Base-by-base conservation (phyloP, 2,888 invertebrate species). In the Caradrina clavipalpis region DNA sequence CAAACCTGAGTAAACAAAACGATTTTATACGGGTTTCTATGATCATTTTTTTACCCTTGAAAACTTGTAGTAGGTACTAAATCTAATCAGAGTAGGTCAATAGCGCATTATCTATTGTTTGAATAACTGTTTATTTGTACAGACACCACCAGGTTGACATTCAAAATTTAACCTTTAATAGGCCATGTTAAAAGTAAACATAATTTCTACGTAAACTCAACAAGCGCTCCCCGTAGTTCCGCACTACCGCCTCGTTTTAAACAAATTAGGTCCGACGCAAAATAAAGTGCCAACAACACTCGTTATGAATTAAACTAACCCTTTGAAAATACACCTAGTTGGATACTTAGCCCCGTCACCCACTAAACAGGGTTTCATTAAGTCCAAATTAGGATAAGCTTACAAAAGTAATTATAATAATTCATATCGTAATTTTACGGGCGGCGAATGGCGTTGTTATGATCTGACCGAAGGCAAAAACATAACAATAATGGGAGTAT, bases 351-450 rank as follows among this genome's bases (percentile, higher is more conserved):
- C 51, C 26, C 54, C 49, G 26, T 68, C 62, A 66, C 59, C 64
- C 50, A 69, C 81, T 83, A 81, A 87, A 78, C 76, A 84, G 74
- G 73, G 78, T 76, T 73, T 63, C 55, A 85, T 73, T 78, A 76
- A 64, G 58, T 59, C 50, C 17, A 77, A 81, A 79, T 85, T 83
- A 81, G 67, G 78, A 75, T 76, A 75, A 75, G 74, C 77, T 80
- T 80, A 79, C 79, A 74, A 81, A 83, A 86, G 80, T 82, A 82
- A 87, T 88, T 81, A 86, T 76, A 82, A 87, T 88, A 88, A 83
- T 86, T 87, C 78, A 83, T 76, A 79, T 82, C 80, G 75, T 82
- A 83, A 86, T 87, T 86, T 86, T 69, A 85, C 81, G 87, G 83
- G 75, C 75, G 65, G 67, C 75, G 58, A 74, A 78, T 80, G 69